phyloP scores from a whole-genome alignment of 35 echinoderm and acorn worm species.

The Apostichopus californicus region DNA sequence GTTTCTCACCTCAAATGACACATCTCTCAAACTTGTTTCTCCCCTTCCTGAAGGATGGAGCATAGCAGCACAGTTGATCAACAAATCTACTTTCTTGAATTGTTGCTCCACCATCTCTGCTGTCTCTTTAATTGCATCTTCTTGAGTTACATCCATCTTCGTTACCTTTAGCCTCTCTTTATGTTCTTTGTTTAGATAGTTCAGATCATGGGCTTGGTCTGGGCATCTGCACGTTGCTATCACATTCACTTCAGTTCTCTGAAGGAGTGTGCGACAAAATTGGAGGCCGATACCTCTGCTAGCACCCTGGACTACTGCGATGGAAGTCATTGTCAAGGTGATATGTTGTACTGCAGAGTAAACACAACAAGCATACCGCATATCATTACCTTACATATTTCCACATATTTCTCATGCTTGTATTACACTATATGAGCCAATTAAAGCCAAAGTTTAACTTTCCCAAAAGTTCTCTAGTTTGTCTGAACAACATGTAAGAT shows the following conservation, averaged over 20 bases:
- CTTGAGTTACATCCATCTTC: constrained; percentile 70
- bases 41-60: constrained; percentile 82
- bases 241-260: constrained; percentile 29
- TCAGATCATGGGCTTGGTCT: constrained; percentile 29
- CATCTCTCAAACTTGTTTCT: constrained; percentile 88
- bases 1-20: constrained; percentile 73
- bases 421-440: too few species aligned
- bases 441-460: too few species aligned
- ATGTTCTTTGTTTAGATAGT: background rate
- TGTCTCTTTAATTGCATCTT: constrained; percentile 57
- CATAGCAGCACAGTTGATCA: constrained; percentile 89
- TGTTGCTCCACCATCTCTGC: constrained; percentile 42
- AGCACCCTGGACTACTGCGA: constrained; percentile 72
- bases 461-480: too few species aligned
- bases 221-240: constrained; percentile 82
- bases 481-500: too few species aligned
- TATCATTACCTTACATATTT: too few species aligned
- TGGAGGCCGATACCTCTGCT: constrained; percentile 86
- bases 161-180: constrained; percentile 60
- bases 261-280: constrained; percentile 71
- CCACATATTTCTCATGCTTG: too few species aligned
- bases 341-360: background rate
- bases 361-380: background rate
- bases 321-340: constrained; percentile 28
- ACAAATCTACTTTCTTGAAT: constrained; percentile 63